Evolutionary conservation across 2,113 vertebrate genomes (phyloP).

Genomic region (Psittacula cyanocephala): DNA sequence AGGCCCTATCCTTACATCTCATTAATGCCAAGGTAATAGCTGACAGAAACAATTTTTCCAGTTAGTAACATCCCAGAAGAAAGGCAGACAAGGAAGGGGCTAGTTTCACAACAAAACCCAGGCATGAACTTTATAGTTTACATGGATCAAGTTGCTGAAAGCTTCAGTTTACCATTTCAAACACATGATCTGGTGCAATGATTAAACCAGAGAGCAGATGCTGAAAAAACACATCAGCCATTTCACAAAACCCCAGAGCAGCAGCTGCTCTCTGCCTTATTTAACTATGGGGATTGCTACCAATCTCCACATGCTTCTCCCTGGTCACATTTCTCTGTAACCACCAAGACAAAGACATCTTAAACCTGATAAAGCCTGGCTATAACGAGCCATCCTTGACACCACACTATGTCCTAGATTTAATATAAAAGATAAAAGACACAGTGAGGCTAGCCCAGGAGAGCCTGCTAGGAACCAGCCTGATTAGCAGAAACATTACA

Average conservation of each 20-base stretch:
- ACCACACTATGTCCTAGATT: neutral
- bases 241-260: neutral
- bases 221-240: neutral
- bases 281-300: neutral
- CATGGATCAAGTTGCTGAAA: neutral
- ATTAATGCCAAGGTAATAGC: neutral
- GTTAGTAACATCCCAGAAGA: neutral
- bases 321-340: constrained; percentile 1
- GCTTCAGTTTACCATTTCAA: constrained; percentile 34
- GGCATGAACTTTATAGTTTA: neutral
- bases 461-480: neutral
- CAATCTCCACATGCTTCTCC: neutral
- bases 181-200: neutral
- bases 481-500: constrained; percentile 7
- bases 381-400: neutral
- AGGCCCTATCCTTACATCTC: neutral
- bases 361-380: neutral
- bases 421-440: constrained; percentile 13
- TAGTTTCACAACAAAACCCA: constrained; percentile 30
- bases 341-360: neutral
- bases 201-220: constrained; percentile 11
- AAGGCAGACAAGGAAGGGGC: neutral
- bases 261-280: constrained; percentile 12
- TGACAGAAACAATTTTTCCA: neutral
- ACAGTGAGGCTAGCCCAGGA: neutral